phyloP scores from a whole-genome alignment of 1,140 invertebrate genomes.

The Drosophila nigrodunni region DNA sequence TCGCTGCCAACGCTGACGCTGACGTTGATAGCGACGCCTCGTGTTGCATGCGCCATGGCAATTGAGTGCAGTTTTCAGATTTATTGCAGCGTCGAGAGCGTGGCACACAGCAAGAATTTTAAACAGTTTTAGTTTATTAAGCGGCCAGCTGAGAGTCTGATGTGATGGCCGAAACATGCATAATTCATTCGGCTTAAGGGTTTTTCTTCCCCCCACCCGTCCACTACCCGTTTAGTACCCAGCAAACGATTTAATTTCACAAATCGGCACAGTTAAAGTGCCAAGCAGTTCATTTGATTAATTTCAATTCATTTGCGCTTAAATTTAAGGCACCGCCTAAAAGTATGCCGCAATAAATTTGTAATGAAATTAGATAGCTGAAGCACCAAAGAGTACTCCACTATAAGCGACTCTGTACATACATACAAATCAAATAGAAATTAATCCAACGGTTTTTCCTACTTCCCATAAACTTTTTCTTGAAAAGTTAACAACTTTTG shows the following conservation, averaged over 20 bases:
- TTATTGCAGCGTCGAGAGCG: constrained; percentile 67
- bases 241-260: constrained; percentile 13
- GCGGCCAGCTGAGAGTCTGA: constrained; percentile 26
- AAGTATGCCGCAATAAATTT: constrained; percentile 21
- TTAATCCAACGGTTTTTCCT: too few relatives aligned
- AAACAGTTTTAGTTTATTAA: constrained; percentile 80
- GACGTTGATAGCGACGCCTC: constrained; percentile 14
- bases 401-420: too few relatives aligned
- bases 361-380: too few relatives aligned
- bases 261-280: constrained; percentile 1
- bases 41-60: constrained; percentile 63
- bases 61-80: constrained; percentile 79
- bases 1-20: constrained; percentile 12
- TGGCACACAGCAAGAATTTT: constrained; percentile 66
- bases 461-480: neutral
- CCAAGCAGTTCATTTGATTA: neutral
- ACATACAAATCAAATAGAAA: too few relatives aligned
- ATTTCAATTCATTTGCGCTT: neutral
- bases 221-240: constrained; percentile 6
- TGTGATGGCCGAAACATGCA: constrained; percentile 53
- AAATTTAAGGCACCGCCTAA: neutral
- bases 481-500: constrained; percentile 15
- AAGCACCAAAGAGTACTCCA: too few relatives aligned
- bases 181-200: constrained; percentile 66
- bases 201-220: constrained; percentile 14